phyloP scores from a whole-genome alignment of 2,888 invertebrate species.

The Cacoxenus indagator region DNA sequence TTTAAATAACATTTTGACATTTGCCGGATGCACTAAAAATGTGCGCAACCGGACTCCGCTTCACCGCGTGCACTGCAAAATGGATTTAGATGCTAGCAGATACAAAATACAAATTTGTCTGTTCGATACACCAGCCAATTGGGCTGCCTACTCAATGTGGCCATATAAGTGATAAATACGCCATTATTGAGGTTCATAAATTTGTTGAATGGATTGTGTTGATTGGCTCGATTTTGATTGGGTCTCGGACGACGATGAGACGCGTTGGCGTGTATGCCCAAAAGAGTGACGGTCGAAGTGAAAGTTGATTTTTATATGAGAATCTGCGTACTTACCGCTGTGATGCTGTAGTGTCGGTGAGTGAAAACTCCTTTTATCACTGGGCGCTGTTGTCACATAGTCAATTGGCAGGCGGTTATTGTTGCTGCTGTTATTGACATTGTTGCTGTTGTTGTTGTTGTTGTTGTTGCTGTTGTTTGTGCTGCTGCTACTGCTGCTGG shows the following conservation, averaged over 20 bases:
- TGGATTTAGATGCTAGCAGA: not conserved
- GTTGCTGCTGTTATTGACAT: slow-evolving; percentile 37
- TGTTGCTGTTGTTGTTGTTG: slow-evolving; percentile 47
- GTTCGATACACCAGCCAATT: not conserved
- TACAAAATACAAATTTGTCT: not conserved
- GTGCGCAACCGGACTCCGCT: no score
- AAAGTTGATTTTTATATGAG: no score
- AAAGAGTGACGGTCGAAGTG: no score
- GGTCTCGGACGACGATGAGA: no score
- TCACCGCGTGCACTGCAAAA: no score
- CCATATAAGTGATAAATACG: not conserved
- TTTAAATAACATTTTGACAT: slow-evolving; percentile 38
- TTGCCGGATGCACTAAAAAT: slow-evolving; percentile 57
- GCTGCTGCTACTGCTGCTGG: slow-evolving; percentile 14
- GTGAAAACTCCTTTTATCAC: slow-evolving; percentile 67
- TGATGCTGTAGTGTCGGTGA: slow-evolving; percentile 59
- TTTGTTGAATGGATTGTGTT: slow-evolving; percentile 18
- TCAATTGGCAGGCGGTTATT: slow-evolving; percentile 56
- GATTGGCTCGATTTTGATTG: slow-evolving; percentile 20
- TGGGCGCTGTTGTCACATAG: slow-evolving; percentile 50
- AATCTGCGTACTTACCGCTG: slow-evolving; percentile 54
- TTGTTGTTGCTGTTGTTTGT: slow-evolving; percentile 49
- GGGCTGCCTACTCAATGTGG: not conserved
- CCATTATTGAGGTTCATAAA: not conserved
- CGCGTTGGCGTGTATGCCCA: no score